Evolutionary conservation across 1,140 invertebrate species (phyloP).

Genomic region (Drosophila albomicans): DNA sequence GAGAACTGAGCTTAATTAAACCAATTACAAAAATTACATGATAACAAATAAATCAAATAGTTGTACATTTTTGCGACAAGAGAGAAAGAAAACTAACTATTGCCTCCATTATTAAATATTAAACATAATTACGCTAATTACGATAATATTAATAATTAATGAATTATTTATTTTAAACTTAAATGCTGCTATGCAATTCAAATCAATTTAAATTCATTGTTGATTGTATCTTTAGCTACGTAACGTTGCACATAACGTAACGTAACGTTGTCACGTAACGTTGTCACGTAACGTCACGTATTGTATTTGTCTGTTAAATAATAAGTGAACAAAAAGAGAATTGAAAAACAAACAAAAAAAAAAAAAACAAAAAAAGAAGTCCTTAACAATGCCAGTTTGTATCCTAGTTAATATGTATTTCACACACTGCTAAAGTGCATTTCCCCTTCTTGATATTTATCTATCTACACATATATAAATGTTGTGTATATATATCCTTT

Average conservation of each 20-base stretch:
- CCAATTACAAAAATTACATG: slow-evolving; percentile 4
- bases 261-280: slow-evolving; percentile 24
- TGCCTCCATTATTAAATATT: slow-evolving; percentile 10
- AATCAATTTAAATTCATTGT: slow-evolving; percentile 23
- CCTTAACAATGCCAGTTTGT: slow-evolving; percentile 8
- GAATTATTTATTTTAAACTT: slow-evolving; percentile 20
- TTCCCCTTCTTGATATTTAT: slow-evolving; percentile 6
- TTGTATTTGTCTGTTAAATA: slow-evolving; percentile 31
- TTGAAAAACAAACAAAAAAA: not conserved
- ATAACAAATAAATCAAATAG: slow-evolving; percentile 6
- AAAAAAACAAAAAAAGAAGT: slow-evolving; percentile 15
- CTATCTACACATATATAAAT: not conserved
- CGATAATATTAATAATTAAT: slow-evolving; percentile 8
- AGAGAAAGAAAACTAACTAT: slow-evolving; percentile 2
- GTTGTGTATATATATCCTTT: not conserved
- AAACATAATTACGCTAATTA: slow-evolving; percentile 1
- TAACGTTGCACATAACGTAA: slow-evolving; percentile 18
- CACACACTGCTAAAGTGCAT: slow-evolving; percentile 18
- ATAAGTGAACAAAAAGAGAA: slow-evolving; percentile 8
- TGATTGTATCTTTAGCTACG: slow-evolving; percentile 40
- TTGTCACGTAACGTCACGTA: slow-evolving; percentile 29
- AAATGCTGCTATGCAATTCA: slow-evolving; percentile 7
- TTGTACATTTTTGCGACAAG: slow-evolving; percentile 13
- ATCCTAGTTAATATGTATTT: slow-evolving; percentile 27
- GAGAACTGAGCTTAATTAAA: slow-evolving; percentile 65